phyloP scores from a whole-genome alignment of 2,888 invertebrate species.

The Chrysomela aeneicollis region DNA sequence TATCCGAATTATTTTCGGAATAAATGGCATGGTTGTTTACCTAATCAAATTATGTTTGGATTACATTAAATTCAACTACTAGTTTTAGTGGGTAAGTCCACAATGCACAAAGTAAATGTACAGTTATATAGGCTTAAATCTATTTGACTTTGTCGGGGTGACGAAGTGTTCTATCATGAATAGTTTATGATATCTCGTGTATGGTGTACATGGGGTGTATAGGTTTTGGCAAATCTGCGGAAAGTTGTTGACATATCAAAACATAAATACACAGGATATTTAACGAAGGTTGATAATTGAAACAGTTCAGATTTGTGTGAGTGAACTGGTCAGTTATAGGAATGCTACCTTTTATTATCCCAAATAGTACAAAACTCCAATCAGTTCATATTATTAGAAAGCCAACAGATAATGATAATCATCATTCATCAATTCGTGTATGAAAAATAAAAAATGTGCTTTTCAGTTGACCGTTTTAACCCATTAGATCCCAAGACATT shows the following conservation, averaged over 20 bases:
- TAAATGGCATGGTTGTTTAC: constrained; percentile 48
- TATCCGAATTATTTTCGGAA: constrained; percentile 43
- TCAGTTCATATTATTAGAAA: no score
- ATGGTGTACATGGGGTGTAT: constrained; percentile 11
- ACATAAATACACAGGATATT: background rate
- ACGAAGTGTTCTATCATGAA: constrained; percentile 47
- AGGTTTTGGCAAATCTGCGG: background rate
- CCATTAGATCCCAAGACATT: no score
- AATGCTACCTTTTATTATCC: no score
- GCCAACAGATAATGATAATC: no score
- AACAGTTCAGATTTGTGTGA: no score
- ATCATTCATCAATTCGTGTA: no score
- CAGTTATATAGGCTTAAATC: constrained; percentile 46
- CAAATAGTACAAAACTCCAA: no score
- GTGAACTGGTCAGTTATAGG: no score
- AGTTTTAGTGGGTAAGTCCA: constrained; percentile 48
- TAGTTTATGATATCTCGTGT: constrained; percentile 33
- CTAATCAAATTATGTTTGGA: constrained; percentile 51
- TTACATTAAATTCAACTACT: constrained; percentile 52
- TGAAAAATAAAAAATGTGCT: no score
- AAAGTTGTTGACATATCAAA: background rate
- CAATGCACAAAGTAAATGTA: constrained; percentile 46
- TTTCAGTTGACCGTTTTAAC: no score
- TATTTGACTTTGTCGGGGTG: constrained; percentile 46
- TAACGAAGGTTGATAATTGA: no score